Percentiles rank a stretch among this genome's conserved stretches.
Evolutionary conservation across 2,113 vertebrate species (phyloP).

Genomic region (Peromyscus polionotus): DNA sequence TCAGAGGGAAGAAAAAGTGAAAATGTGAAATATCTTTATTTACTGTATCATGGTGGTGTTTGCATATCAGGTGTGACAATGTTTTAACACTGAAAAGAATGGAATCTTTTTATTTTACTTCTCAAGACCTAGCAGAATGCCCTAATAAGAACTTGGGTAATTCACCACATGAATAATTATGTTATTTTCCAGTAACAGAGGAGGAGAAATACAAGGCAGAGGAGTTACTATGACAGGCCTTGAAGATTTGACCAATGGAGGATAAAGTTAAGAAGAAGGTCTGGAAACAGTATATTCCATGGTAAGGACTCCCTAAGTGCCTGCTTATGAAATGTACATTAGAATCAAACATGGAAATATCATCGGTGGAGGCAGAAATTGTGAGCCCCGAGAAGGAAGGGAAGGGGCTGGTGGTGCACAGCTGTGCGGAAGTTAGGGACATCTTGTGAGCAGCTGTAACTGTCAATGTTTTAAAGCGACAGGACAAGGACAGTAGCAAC

Average conservation of each 20-base stretch:
- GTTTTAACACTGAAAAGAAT: conserved; percentile 35
- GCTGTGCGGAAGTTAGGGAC: neutral
- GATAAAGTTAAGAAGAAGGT: neutral
- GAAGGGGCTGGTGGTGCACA: neutral
- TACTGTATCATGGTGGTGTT: neutral
- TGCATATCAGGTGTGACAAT: neutral
- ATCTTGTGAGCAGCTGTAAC: neutral
- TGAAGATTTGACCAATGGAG: conserved; percentile 25
- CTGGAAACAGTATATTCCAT: neutral
- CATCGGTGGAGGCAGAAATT: neutral
- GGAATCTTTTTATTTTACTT: neutral
- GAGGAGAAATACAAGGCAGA: neutral
- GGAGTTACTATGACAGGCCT: neutral
- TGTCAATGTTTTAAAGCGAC: conserved; percentile 49
- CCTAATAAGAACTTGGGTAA: conserved; percentile 38
- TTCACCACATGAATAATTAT: conserved; percentile 11
- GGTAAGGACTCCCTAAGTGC: neutral
- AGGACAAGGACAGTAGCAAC: neutral
- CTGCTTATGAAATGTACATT: conserved; percentile 11
- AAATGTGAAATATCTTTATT: conserved; percentile 18
- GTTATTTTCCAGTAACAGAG: conserved; percentile 48
- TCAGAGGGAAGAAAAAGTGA: neutral
- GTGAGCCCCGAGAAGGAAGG: neutral
- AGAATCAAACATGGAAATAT: neutral
- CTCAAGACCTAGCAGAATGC: neutral